Evolutionary conservation across 2,797 vertebrate species (phyloP).

Genomic region (Anabas testudineus): DNA sequence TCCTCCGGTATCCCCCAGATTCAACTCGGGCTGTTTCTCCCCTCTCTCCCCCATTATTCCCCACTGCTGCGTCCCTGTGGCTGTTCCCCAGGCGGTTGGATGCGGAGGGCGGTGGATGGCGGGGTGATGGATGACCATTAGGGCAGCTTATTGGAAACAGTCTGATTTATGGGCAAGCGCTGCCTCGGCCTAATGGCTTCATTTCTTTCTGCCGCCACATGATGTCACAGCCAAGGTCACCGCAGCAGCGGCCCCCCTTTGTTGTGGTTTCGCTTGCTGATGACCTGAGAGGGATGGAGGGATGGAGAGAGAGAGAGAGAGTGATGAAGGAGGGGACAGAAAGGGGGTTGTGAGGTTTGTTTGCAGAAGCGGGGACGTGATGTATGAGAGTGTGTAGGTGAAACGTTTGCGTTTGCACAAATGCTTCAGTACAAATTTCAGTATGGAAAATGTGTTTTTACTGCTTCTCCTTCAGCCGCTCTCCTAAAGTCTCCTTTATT

Average conservation of each 20-base stretch:
- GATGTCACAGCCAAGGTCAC: slow-evolving; percentile 99
- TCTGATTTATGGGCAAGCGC: slow-evolving; percentile 99
- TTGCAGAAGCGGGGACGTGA: slow-evolving; percentile 66
- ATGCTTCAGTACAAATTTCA: slow-evolving; percentile 68
- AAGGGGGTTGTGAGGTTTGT: slow-evolving; percentile 70
- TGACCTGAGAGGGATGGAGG: slow-evolving; percentile 91
- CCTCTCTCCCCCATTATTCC: slow-evolving; percentile 41
- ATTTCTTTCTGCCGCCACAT: slow-evolving; percentile 98
- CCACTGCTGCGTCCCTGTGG: slow-evolving; percentile 57
- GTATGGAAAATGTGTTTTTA: slow-evolving; percentile 72
- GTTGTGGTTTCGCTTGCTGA: slow-evolving; percentile 96
- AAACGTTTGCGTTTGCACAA: slow-evolving; percentile 72
- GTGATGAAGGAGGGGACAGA: slow-evolving; percentile 60
- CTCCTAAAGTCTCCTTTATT: slow-evolving; percentile 45
- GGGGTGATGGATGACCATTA: slow-evolving; percentile 99
- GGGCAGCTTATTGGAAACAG: slow-evolving; percentile 99
- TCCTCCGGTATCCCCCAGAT: slow-evolving; percentile 32
- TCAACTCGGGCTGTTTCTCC: slow-evolving; percentile 44
- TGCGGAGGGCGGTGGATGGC: slow-evolving; percentile 91
- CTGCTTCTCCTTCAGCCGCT: slow-evolving; percentile 60
- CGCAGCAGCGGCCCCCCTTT: slow-evolving; percentile 93
- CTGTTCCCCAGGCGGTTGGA: slow-evolving; percentile 76
- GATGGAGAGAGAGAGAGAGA: slow-evolving; percentile 51
- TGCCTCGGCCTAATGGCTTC: slow-evolving; percentile 99
- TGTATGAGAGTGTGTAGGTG: slow-evolving; percentile 65